Percentiles rank a stretch among this genome's conserved stretches.
Conservation (phyloP, 2,888 invertebrate genomes). For the Nasonia oneida region DNA sequence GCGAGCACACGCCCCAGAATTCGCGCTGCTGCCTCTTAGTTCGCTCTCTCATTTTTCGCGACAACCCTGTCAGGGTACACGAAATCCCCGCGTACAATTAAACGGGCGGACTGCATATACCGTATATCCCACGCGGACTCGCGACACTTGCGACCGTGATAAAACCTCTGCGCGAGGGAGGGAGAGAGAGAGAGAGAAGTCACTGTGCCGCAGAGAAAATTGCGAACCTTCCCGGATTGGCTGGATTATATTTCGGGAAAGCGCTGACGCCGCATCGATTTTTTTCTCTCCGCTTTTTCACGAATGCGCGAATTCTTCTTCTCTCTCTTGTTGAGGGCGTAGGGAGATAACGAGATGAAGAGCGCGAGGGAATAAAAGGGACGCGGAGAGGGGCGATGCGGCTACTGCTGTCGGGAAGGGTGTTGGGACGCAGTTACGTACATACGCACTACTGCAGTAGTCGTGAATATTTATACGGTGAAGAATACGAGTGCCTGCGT, state of each 20-base stretch:
- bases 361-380: slow-evolving; percentile 55
- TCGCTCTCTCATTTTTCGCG: not conserved
- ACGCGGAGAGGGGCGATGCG: not conserved
- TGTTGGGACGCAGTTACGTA: not conserved
- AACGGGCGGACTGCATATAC: not conserved
- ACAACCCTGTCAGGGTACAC: too few relatives aligned
- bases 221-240: slow-evolving; percentile 43
- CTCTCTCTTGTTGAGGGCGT: too few relatives aligned
- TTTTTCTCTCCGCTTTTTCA: slow-evolving; percentile 12
- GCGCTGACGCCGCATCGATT: slow-evolving; percentile 50
- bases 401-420: not conserved
- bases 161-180: not conserved
- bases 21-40: not conserved
- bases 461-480: slow-evolving; percentile 49
- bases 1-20: slow-evolving; percentile 15
- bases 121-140: too few relatives aligned
- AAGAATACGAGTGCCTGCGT: not conserved
- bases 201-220: slow-evolving; percentile 5
- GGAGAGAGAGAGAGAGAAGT: slow-evolving; percentile 16
- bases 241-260: slow-evolving; percentile 55
- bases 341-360: slow-evolving; percentile 63
- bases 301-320: slow-evolving; percentile 38
- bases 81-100: slow-evolving; percentile 34
- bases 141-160: not conserved
- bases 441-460: not conserved